Base-by-base conservation (phyloP, 2,113 vertebrate species). In the Cheilinus undulatus region DNA sequence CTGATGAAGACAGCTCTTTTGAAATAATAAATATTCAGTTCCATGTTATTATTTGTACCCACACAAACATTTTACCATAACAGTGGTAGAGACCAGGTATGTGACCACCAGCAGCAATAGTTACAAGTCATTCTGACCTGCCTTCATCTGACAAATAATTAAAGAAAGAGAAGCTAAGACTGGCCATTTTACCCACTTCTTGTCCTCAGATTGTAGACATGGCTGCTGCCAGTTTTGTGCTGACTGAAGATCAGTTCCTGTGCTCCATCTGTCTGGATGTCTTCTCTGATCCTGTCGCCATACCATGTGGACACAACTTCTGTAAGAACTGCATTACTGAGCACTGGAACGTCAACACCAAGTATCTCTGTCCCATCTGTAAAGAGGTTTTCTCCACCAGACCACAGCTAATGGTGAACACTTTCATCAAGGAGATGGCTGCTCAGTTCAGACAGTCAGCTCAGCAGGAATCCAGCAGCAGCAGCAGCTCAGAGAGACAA, bases 401-500 rank as follows among this genome's bases (percentile, higher is more conserved):
- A 52, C 63, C 63, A 8, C 1, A 52, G 23, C 26, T 65, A 26
- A 51, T 5, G 26, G n/a, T 52, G 7, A 65, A 65, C 8, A 40
- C 30, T 7, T 38, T 50, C 30, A 48, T 64, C 49, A n/a, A 19
- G 53, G 17, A 27, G 22, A 15, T 42, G 38, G 13, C 38, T 15
- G 38, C 38, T 42, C 38, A 42, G 38, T 42, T 15, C 14, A 42
- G 3, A 42, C 36, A 30, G 50, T 43, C 36, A 17, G 26, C 64
- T 45, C 13, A 54, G 36, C 40, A 61, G 26, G 20, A 61, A 61
- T 38, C 26, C 23, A 45, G 23, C 23, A 45, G 23, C 22, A 52
- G 63, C 62, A 27, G 48, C 15, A n/a, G n/a, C n/a, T 52, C 48
- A 40, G 34, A 24, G 48, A 26, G n/a, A 30, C 27, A 28, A 28